A percentile compares a stretch with the other conserved stretches of the same genome.
phyloP scores from a whole-genome alignment of 2,888 invertebrate genomes.

The Polymixis flavicincta region DNA sequence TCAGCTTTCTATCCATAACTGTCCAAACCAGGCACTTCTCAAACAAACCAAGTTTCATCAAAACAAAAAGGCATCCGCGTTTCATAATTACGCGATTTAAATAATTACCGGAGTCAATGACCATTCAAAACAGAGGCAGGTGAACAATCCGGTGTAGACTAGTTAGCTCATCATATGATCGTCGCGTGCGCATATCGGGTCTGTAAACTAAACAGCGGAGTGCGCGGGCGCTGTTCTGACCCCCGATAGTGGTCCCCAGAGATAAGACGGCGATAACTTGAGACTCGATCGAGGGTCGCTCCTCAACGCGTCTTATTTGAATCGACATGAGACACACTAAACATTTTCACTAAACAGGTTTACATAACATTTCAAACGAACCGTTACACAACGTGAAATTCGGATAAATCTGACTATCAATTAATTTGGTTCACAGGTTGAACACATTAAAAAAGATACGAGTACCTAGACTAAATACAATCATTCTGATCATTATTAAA shows the following conservation, averaged over 20 bases:
- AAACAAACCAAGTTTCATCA: conserved; percentile 27
- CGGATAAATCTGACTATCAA: conserved; percentile 33
- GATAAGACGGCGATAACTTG: conserved; percentile 74
- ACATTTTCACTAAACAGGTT: conserved; percentile 46
- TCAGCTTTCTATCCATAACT: conserved; percentile 21
- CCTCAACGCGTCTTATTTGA: conserved; percentile 68
- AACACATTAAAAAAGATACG: conserved; percentile 29
- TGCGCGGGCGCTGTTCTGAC: conserved; percentile 82
- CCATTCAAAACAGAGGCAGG: conserved; percentile 67
- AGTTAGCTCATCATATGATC: conserved; percentile 79
- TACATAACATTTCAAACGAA: conserved; percentile 51
- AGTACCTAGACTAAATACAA: background rate
- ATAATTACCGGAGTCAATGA: conserved; percentile 64
- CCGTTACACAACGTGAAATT: conserved; percentile 20
- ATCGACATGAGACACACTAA: conserved; percentile 47
- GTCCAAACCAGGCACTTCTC: background rate
- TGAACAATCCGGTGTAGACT: conserved; percentile 66
- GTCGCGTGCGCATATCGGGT: conserved; percentile 82
- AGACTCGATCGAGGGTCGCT: conserved; percentile 64
- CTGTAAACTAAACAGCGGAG: conserved; percentile 83
- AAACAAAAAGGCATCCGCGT: conserved; percentile 44
- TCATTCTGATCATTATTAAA: conserved; percentile 14
- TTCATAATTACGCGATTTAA: conserved; percentile 51
- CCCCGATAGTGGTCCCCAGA: conserved; percentile 75
- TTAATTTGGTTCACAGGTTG: conserved; percentile 12